phyloP scores from a whole-genome alignment of 2,113 vertebrate genomes.

The Crotalus horridus region DNA sequence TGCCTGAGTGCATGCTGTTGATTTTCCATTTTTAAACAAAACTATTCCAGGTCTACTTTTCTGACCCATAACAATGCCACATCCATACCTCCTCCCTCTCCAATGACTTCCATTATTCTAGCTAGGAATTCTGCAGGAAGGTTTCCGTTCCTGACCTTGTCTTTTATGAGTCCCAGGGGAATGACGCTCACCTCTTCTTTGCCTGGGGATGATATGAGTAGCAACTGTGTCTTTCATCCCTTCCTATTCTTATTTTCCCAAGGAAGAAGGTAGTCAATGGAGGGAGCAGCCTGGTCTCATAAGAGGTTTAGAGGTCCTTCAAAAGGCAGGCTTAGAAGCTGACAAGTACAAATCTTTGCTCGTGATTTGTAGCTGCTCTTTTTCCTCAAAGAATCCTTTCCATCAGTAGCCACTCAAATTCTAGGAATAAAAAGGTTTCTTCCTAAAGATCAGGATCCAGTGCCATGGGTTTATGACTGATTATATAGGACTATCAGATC shows the following conservation, averaged over 20 bases:
- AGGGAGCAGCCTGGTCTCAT: neutral
- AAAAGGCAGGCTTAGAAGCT: neutral
- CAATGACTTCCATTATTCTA: neutral
- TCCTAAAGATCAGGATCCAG: neutral
- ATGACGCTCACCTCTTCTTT: neutral
- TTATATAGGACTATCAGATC: neutral
- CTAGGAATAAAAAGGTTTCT: neutral
- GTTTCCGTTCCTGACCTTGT: constrained; percentile 22
- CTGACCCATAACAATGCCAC: neutral
- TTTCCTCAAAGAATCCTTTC: neutral
- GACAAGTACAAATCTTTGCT: neutral
- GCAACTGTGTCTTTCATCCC: constrained; percentile 19
- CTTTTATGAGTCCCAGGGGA: neutral
- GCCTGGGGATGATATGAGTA: constrained; percentile 10
- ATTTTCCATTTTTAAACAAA: neutral
- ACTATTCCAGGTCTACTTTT: fast-evolving
- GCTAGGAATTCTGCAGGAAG: neutral
- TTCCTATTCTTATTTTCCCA: neutral
- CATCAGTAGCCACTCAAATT: neutral
- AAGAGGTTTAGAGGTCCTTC: neutral
- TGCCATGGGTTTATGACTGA: neutral
- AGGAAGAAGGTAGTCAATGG: neutral
- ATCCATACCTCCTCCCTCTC: neutral
- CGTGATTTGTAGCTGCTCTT: neutral
- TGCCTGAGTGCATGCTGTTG: neutral